Percentiles rank a stretch among this genome's conserved stretches.
Conservation (phyloP, 2,888 invertebrate species). For the Phytoseiulus persimilis region DNA sequence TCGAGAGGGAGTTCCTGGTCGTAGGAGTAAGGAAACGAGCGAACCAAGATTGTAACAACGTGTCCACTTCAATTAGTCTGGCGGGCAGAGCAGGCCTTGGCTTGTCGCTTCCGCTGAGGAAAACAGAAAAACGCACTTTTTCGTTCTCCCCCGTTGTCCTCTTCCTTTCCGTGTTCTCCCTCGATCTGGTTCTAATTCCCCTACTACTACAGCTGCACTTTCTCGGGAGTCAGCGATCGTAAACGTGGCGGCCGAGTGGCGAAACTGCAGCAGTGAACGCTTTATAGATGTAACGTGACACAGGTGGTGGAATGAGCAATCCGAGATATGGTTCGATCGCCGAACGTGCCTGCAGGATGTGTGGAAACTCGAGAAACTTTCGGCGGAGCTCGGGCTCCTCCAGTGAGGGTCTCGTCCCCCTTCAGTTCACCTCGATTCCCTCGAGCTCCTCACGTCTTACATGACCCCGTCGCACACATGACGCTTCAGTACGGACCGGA, state of each 20-base stretch:
- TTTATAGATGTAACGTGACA: conserved; percentile 5
- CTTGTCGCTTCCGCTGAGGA: neutral
- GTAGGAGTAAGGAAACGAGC: neutral
- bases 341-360: neutral
- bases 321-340: neutral
- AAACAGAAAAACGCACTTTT: neutral
- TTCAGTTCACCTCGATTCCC: neutral
- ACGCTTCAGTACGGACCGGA: neutral
- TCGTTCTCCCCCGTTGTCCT: neutral
- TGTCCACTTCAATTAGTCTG: neutral
- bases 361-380: neutral
- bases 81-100: neutral
- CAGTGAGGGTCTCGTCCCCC: neutral
- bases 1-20: neutral
- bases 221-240: neutral
- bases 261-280: neutral
- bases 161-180: neutral
- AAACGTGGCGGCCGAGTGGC: neutral
- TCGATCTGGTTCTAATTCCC: neutral
- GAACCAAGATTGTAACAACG: neutral
- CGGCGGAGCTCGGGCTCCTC: neutral
- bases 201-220: neutral
- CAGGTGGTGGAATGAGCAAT: neutral
- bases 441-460: neutral
- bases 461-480: neutral